Percentiles rank a stretch among this genome's conserved stretches.
These are phyloP conservation scores for Lutraria lutraria DNA, from an alignment of 2,888 invertebrate species.

Conservation along the genomic window DNA sequence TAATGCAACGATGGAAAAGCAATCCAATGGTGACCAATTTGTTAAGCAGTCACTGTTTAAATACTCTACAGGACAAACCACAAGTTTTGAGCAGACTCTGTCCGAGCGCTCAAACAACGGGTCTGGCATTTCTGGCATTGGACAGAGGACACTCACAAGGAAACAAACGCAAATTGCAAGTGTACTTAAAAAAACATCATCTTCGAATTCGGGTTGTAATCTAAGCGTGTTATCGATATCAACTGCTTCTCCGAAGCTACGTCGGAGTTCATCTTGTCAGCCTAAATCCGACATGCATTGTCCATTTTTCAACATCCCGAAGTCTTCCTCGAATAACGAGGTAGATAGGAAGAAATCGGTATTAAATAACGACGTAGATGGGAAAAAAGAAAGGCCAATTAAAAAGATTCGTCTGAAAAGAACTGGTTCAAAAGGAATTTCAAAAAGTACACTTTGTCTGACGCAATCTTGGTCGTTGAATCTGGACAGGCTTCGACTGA, in stretches of 20 bases:
- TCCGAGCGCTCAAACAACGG: no score
- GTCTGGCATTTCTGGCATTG: no score
- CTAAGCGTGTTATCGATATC: background rate
- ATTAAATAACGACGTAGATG: slow-evolving; percentile 16
- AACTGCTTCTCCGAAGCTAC: background rate
- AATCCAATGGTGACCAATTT: no score
- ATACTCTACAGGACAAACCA: no score
- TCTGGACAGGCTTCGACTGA: slow-evolving; percentile 28
- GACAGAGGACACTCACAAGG: no score
- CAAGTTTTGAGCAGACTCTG: no score
- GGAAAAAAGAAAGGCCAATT: background rate
- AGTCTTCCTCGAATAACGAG: slow-evolving; percentile 39
- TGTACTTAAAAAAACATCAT: no score
- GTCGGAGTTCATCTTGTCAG: slow-evolving; percentile 45
- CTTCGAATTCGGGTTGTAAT: no score
- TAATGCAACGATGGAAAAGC: no score
- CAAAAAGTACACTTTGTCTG: slow-evolving; percentile 38
- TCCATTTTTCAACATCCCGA: slow-evolving; percentile 23
- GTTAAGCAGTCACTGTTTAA: no score
- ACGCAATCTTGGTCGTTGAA: slow-evolving; percentile 53
- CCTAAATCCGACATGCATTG: background rate
- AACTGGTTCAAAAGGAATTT: slow-evolving; percentile 37
- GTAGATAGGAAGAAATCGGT: slow-evolving; percentile 28
- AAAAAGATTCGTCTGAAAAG: slow-evolving; percentile 26
- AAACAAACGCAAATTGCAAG: no score